Conservation (phyloP, 2,113 vertebrate species). For the Genyomyrus donnyi region DNA sequence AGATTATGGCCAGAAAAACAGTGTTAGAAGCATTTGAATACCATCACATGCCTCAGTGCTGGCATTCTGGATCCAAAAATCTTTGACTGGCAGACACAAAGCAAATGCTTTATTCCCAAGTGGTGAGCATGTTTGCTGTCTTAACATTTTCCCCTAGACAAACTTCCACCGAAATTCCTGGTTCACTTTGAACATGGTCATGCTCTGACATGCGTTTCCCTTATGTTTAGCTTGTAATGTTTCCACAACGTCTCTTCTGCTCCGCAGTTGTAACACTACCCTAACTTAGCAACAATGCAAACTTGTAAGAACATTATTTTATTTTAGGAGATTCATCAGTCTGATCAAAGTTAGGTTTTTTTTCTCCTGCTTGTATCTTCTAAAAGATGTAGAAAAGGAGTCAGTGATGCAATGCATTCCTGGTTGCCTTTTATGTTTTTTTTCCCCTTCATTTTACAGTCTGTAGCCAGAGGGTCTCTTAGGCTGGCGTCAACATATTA, state of each 20-base stretch:
- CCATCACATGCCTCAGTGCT: neutral
- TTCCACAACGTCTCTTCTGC: neutral
- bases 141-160: neutral
- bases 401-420: constrained; percentile 44
- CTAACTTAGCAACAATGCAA: neutral
- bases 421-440: constrained; percentile 35
- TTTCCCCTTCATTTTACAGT: constrained; percentile 20
- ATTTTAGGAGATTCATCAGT: neutral
- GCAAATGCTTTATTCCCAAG: neutral
- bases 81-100: neutral
- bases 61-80: neutral
- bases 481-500: constrained; percentile 48
- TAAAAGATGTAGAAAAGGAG: constrained; percentile 29
- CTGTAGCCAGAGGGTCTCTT: constrained; percentile 46
- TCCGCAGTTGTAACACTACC: neutral
- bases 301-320: neutral
- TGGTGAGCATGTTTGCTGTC: neutral
- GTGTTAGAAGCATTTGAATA: neutral
- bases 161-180: neutral
- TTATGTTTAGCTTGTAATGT: neutral
- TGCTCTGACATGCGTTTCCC: neutral
- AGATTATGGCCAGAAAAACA: neutral
- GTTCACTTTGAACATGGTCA: neutral
- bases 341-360: neutral
- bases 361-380: neutral